phyloP scores from a whole-genome alignment of 2,888 invertebrate species.

The Brachypterus glaber region DNA sequence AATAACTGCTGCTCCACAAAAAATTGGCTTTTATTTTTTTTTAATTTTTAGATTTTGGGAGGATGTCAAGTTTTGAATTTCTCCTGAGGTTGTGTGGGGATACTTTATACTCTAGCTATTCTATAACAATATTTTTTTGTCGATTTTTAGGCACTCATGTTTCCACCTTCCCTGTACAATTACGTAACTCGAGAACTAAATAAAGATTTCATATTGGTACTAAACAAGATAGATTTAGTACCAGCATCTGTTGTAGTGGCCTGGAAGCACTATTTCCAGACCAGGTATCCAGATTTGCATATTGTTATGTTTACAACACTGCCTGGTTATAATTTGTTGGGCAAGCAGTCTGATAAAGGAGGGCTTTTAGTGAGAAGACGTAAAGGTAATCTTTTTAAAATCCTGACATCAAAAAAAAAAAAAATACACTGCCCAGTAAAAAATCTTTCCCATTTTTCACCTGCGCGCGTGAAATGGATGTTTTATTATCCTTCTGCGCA shows the following conservation, averaged over 20 bases:
- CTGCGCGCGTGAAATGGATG: too few species aligned
- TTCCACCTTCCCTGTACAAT: conserved; percentile 80
- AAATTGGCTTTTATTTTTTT: too few species aligned
- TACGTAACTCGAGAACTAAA: conserved; percentile 63
- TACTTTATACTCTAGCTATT: background rate
- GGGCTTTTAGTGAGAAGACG: conserved; percentile 53
- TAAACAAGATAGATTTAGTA: conserved; percentile 89
- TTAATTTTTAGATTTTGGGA: too few species aligned
- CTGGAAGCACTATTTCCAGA: conserved; percentile 74
- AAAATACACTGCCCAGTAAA: too few species aligned
- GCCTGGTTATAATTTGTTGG: conserved; percentile 61
- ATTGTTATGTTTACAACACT: conserved; percentile 79
- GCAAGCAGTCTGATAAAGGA: conserved; percentile 47
- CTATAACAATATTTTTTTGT: conserved; percentile 9
- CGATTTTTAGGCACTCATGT: conserved; percentile 59
- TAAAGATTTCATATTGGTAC: conserved; percentile 78
- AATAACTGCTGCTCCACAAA: too few species aligned
- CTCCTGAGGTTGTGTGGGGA: too few species aligned
- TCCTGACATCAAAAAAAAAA: too few species aligned
- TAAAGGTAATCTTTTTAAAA: too few species aligned
- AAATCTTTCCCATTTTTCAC: too few species aligned
- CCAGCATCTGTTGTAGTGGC: conserved; percentile 72
- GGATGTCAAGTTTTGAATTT: too few species aligned
- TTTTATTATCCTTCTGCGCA: too few species aligned
- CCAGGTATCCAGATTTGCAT: conserved; percentile 59